Percentiles rank a stretch among this genome's conserved stretches.
These are phyloP conservation scores for Archips xylosteana DNA, from an alignment of 2,888 invertebrate genomes.

Conservation along the genomic window DNA sequence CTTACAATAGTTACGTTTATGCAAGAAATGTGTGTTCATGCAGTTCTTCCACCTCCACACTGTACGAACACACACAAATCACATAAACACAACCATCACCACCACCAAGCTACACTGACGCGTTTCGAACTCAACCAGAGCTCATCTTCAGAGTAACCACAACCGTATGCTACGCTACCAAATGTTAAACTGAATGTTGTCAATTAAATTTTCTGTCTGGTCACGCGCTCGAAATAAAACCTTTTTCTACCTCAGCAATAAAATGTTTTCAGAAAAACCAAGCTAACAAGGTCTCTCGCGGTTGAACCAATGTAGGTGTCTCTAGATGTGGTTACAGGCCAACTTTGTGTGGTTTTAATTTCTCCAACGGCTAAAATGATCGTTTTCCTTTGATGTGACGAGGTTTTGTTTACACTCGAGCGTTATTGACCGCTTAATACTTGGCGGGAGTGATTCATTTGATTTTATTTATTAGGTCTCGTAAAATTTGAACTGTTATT, in stretches of 20 bases:
- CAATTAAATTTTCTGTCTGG: conserved; percentile 6
- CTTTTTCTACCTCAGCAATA: conserved; percentile 19
- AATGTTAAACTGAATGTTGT: background rate
- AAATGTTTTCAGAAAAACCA: conserved; percentile 3
- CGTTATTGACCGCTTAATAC: conserved; percentile 9
- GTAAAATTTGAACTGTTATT: background rate
- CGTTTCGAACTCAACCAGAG: too few relatives aligned
- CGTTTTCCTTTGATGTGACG: conserved; percentile 20
- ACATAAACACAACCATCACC: too few relatives aligned
- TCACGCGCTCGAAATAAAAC: conserved; percentile 19
- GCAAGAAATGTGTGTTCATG: too few relatives aligned
- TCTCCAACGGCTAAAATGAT: conserved; percentile 4
- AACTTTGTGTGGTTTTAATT: conserved; percentile 24
- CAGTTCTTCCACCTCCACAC: too few relatives aligned
- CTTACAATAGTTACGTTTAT: too few relatives aligned
- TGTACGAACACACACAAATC: too few relatives aligned
- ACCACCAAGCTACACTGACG: too few relatives aligned
- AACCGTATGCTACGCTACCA: too few relatives aligned
- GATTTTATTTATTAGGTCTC: background rate
- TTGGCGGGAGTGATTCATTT: conserved; percentile 5
- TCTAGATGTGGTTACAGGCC: background rate
- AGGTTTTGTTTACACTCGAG: conserved; percentile 16
- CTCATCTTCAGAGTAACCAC: too few relatives aligned
- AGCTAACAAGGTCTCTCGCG: background rate
- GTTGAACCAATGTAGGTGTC: background rate